Conservation (phyloP, 2,113 vertebrate genomes). For the Thamnophis sirtalis region DNA sequence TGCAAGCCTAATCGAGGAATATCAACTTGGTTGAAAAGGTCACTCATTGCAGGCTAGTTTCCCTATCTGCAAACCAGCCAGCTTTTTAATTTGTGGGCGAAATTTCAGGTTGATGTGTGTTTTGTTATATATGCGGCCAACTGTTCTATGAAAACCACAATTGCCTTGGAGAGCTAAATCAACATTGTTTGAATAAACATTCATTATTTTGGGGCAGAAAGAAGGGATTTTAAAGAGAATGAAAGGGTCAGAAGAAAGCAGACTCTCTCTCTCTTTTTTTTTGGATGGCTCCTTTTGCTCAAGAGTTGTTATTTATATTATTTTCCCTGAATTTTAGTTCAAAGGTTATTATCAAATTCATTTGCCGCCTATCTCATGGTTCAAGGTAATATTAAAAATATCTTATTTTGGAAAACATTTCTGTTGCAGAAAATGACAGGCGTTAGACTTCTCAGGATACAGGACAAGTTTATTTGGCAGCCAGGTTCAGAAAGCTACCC, state of each 20-base stretch:
- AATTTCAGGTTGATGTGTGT: background rate
- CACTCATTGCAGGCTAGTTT: background rate
- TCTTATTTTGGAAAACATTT: background rate
- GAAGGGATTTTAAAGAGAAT: background rate
- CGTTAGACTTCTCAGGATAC: too few species aligned
- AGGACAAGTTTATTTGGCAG: too few species aligned
- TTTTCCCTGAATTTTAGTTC: background rate
- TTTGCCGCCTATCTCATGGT: background rate
- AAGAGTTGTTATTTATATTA: background rate
- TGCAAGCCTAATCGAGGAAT: background rate
- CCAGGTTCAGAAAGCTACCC: too few species aligned
- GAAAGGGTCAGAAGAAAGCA: background rate
- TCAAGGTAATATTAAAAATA: background rate
- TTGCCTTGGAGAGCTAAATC: slow-evolving; percentile 13
- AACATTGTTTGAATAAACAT: slow-evolving; percentile 15
- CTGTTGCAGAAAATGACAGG: too few species aligned
- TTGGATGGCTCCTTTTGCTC: background rate
- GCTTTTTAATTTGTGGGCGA: background rate
- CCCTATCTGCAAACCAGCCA: background rate
- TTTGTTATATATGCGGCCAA: background rate
- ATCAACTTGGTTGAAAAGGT: background rate
- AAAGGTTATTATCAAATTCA: background rate
- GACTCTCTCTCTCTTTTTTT: background rate
- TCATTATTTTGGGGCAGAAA: too few species aligned
- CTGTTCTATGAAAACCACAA: background rate